Evolutionary conservation across 2,113 vertebrate species (phyloP), one percentile per base, ranked within the genome.

Genomic region (Natator depressus): DNA sequence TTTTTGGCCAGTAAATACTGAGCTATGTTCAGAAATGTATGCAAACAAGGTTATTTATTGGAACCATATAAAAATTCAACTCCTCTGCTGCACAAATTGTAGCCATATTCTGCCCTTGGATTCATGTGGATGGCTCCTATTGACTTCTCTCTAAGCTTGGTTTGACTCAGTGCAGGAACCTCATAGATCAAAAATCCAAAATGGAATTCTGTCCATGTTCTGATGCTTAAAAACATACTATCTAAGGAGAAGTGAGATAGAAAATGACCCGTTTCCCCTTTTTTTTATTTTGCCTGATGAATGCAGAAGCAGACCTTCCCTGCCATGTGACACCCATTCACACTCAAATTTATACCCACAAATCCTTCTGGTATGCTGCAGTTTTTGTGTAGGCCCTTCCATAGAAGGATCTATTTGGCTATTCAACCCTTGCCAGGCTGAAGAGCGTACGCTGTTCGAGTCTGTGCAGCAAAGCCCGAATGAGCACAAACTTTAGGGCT

Each of bases 401-500:
- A 87, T 91, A 75, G 25, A 2, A 19, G n/a, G 47, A 92, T 31
- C 1, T 47, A 54, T 8, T 12, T 76, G 22, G 1, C 76, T 95
- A 13, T 87, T 7, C 57, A 10, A 4, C 6, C 86, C 24, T 54
- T 75, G 22, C 82, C 47, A 88, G 65, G 10, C 57, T 78, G 14
- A 72, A 47, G 85, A 20, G 1, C 0, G 0, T 78, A 38, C 2
- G 11, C 81, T 89, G 89, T 16, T 9, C n/a, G 3, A 13, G 57
- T 59, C 57, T 59, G 57, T 29, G 27, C 10, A 59, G 57, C 25
- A 59, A 59, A 59, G 27, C 11, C n/a, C 25, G 13, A 50, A 13
- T 35, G 80, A 87, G 17, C 49, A 51, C 8, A 0, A 6, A 3
- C 8, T 80, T 53, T 53, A 62, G 85, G 38, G 42, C 54, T 89